phyloP scores from a whole-genome alignment of 53 echinoderm and acorn worm species.

The Crossaster papposus region DNA sequence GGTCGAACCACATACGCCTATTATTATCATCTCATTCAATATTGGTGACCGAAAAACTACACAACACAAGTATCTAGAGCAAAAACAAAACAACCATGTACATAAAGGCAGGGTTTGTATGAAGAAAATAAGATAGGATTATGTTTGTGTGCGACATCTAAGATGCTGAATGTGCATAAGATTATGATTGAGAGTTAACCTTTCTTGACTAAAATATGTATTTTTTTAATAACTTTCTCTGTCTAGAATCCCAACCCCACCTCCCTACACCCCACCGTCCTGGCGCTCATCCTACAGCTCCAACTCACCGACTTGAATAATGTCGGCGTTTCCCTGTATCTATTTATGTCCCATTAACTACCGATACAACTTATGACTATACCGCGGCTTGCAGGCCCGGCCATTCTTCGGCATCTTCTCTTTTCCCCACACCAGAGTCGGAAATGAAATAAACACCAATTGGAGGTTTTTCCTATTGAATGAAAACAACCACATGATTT shows the following conservation, averaged over 20 bases:
- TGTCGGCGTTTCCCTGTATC: neutral
- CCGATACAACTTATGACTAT: conserved; percentile 3
- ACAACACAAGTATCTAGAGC: too few relatives aligned
- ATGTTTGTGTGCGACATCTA: too few relatives aligned
- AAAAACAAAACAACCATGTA: too few relatives aligned
- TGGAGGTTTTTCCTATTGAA: conserved; percentile 25
- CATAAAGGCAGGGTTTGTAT: too few relatives aligned
- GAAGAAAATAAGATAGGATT: too few relatives aligned
- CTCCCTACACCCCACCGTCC: neutral
- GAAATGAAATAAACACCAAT: conserved; percentile 23
- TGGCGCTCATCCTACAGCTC: neutral
- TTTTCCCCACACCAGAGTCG: neutral
- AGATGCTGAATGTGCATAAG: too few relatives aligned
- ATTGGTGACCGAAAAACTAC: neutral
- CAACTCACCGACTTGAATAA: neutral
- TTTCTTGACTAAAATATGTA: too few relatives aligned
- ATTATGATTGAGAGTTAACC: too few relatives aligned
- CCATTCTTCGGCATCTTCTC: neutral
- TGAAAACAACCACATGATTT: conserved; percentile 36
- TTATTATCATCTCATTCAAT: neutral
- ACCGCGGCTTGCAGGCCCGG: neutral
- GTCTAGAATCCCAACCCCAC: too few relatives aligned
- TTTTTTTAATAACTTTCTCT: too few relatives aligned
- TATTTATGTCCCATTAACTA: conserved; percentile 30
- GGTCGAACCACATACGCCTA: neutral